Evolutionary conservation across 2,113 vertebrate genomes (phyloP), one percentile per base, ranked within the genome.

Genomic region (Cyanoramphus novaezelandiae): DNA sequence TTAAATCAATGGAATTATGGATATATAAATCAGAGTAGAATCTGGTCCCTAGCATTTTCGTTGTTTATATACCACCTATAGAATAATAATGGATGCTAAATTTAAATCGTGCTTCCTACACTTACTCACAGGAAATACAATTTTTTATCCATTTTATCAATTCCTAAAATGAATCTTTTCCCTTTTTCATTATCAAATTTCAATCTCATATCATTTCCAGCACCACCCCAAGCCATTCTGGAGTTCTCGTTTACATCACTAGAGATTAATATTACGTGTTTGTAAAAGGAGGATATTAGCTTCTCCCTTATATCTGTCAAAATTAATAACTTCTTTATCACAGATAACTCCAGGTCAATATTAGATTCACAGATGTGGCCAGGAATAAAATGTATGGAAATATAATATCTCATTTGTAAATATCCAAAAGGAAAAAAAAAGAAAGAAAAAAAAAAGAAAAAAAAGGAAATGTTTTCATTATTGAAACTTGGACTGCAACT

Each of bases 241-340:
- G 79, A 69, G 95, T 77, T 87, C 97, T 95, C 96, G 94, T 98
- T 98, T 98, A 98, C 97, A 98, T 97, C 95, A 70, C 96, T 94
- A 90, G 94, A 98, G 98, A 98, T 98, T 98, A 98, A 98, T 98
- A 98, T 98, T 98, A 98, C 97, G 97, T 98, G 97, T 98, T 98
- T 98, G 98, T 98, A 98, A 98, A 98, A 98, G 96, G 92, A 97
- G 98, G 98, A 98, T 98, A 98, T 98, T 98, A 98, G 97, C 98
- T 98, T 98, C 98, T 98, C 97, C 97, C 98, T 98, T 98, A 97
- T 98, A 98, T 98, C 98, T 98, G 98, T 98, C 98, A 98, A 98
- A 98, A 98, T 98, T 98, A 98, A 98, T 98, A 98, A 98, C 98
- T 98, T 98, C 97, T 98, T 97, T 97, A 98, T 98, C 98, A 98